Evolutionary conservation across 2,888 invertebrate genomes (phyloP).

Genomic region (Macrosiphum euphorbiae): DNA sequence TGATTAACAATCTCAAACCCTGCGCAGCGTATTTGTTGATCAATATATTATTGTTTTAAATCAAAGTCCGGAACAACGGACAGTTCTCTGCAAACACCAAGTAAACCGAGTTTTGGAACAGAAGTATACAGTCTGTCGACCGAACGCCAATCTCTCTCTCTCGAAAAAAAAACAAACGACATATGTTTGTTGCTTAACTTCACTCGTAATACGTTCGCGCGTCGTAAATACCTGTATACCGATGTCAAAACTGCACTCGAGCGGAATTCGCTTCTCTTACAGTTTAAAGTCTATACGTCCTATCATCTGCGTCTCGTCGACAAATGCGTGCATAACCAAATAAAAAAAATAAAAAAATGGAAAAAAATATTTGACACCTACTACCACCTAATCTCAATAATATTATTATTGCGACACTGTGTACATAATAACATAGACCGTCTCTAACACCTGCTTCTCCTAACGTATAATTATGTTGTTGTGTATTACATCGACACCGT

Average conservation of each 20-base stretch:
- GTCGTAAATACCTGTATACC: slow-evolving; percentile 33
- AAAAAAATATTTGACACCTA: neutral
- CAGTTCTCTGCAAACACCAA: neutral
- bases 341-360: neutral
- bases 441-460: slow-evolving; percentile 33
- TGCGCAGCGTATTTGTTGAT: slow-evolving; percentile 14
- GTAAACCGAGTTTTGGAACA: slow-evolving; percentile 27
- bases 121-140: slow-evolving; percentile 46
- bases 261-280: neutral
- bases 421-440: neutral
- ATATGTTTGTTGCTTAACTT: neutral
- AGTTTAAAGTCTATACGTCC: neutral
- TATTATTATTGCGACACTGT: neutral
- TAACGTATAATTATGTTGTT: slow-evolving; percentile 22
- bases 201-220: neutral
- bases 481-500: neutral
- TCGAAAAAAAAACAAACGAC: neutral
- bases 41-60: neutral
- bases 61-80: neutral
- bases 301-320: slow-evolving; percentile 18
- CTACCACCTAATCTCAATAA: slow-evolving; percentile 23
- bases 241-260: slow-evolving; percentile 43
- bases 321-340: slow-evolving; percentile 14
- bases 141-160: neutral
- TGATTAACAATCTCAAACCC: neutral